phyloP scores from a whole-genome alignment of 2,113 vertebrate species.

The Serinus canaria region DNA sequence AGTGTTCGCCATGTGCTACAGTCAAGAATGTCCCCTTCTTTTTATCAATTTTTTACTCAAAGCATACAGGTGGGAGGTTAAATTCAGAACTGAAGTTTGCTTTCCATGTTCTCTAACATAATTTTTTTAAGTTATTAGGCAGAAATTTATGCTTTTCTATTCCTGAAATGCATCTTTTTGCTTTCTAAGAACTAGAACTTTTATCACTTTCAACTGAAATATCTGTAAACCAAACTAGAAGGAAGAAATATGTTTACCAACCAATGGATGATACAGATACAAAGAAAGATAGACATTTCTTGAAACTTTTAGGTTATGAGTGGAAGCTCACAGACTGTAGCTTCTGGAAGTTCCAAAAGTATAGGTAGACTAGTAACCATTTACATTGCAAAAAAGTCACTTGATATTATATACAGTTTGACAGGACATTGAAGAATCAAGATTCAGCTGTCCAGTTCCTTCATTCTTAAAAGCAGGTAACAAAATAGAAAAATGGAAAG shows the following conservation, averaged over 20 bases:
- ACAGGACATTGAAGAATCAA: neutral
- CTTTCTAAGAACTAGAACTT: neutral
- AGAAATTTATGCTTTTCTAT: neutral
- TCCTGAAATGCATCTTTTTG: neutral
- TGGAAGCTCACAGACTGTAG: neutral
- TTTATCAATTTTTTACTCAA: neutral
- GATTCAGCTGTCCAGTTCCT: neutral
- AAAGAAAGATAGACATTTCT: neutral
- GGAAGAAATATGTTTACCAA: neutral
- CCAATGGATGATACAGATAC: neutral
- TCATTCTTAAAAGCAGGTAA: neutral
- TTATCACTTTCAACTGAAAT: neutral
- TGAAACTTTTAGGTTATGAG: neutral
- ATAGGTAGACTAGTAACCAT: neutral
- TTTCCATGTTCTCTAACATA: neutral
- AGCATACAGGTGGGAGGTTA: neutral
- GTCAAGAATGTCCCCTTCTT: neutral
- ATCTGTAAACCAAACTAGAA: neutral
- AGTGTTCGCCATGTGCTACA: neutral
- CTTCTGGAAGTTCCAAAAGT: neutral
- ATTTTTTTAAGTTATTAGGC: neutral
- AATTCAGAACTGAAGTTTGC: neutral
- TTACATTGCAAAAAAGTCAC: neutral
- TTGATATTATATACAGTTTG: neutral
- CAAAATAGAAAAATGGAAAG: neutral